A percentile compares a stretch with the other conserved stretches of the same genome.
phyloP scores from a whole-genome alignment of 2,113 vertebrate genomes.

The Hyaena hyaena region DNA sequence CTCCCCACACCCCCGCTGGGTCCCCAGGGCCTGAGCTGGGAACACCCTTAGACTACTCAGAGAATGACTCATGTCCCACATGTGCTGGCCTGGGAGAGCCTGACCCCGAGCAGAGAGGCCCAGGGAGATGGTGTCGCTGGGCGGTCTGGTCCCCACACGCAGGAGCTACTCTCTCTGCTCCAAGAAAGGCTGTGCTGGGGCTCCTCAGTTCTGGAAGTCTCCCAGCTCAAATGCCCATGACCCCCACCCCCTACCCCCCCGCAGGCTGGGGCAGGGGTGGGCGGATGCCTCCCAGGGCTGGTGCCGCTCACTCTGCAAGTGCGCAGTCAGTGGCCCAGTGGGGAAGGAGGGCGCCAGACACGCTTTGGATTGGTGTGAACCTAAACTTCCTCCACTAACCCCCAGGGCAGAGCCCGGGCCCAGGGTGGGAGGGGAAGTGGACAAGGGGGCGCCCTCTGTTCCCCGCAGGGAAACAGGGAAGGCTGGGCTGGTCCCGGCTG shows the following conservation, averaged over 20 bases:
- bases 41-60: not conserved
- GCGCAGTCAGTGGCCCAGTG: not conserved
- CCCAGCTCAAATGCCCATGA: not conserved
- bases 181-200: not conserved
- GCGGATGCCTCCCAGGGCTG: fast-evolving
- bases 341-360: not conserved
- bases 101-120: not conserved
- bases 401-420: not conserved
- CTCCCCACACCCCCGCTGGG: not conserved
- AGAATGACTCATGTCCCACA: not conserved
- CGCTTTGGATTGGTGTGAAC: not conserved
- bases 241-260: too few relatives aligned
- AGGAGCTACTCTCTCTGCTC: not conserved
- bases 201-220: not conserved
- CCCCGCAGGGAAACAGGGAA: not conserved
- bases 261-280: not conserved
- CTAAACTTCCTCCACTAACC: not conserved
- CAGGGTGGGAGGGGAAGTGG: not conserved
- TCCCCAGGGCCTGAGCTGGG: not conserved
- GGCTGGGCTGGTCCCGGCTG: not conserved
- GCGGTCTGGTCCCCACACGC: not conserved
- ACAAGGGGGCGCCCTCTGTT: not conserved
- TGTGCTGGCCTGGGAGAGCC: not conserved
- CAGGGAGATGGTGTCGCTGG: not conserved
- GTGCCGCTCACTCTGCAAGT: too few relatives aligned